A percentile compares a stretch with the other conserved stretches of the same genome.
Conservation (phyloP, 2,797 vertebrate genomes). For the Semotilus atromaculatus region DNA sequence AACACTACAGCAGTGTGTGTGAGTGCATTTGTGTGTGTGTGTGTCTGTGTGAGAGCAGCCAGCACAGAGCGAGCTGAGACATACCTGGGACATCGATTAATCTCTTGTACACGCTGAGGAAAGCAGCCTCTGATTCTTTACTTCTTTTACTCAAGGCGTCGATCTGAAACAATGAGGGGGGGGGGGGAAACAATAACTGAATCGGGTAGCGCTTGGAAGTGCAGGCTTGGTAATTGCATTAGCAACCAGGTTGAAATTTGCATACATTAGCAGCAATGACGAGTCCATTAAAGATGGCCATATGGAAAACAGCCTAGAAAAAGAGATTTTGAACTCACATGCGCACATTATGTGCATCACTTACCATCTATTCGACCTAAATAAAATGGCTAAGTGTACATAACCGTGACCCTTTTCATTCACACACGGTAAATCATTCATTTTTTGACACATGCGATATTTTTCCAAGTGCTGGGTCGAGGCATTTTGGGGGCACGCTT, state of each 20-base stretch:
- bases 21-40: conserved; percentile 26
- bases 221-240: conserved; percentile 18
- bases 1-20: conserved; percentile 49
- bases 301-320: conserved; percentile 32
- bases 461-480: conserved; percentile 28
- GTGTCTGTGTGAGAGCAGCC: conserved; percentile 22
- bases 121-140: conserved; percentile 92
- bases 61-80: conserved; percentile 46
- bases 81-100: conserved; percentile 93
- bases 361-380: conserved; percentile 33
- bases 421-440: conserved; percentile 31
- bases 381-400: conserved; percentile 36
- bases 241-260: conserved; percentile 34
- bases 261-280: conserved; percentile 28
- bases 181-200: conserved; percentile 39
- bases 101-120: conserved; percentile 92
- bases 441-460: conserved; percentile 8
- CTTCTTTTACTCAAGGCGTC: conserved; percentile 91
- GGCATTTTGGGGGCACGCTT: conserved; percentile 43
- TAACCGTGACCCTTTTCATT: conserved; percentile 15
- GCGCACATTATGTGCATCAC: background rate
- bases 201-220: background rate
- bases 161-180: conserved; percentile 77
- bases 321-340: conserved; percentile 4
- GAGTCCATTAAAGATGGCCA: conserved; percentile 30